phyloP scores from a whole-genome alignment of 2,888 invertebrate species.

The Acleris laterana region DNA sequence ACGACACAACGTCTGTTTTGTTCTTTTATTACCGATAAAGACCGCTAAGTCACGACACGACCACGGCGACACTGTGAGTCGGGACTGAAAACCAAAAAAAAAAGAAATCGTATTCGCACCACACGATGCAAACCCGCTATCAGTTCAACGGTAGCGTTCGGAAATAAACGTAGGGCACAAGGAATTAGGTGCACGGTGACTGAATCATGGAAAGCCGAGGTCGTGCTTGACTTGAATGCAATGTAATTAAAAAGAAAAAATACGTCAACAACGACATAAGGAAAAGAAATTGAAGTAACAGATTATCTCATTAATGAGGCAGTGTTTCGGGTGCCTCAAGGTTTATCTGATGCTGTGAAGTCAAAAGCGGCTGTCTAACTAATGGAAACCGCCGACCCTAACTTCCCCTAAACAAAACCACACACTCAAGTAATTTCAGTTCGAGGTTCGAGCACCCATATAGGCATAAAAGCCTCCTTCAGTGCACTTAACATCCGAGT shows the following conservation, averaged over 20 bases:
- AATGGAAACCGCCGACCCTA: slow-evolving; percentile 50
- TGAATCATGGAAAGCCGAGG: slow-evolving; percentile 58
- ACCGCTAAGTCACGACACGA: slow-evolving; percentile 63
- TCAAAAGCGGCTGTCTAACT: slow-evolving; percentile 45
- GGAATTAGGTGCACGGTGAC: slow-evolving; percentile 54
- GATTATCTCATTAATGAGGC: slow-evolving; percentile 58
- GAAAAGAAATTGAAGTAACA: slow-evolving; percentile 48
- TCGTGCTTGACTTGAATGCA: slow-evolving; percentile 51
- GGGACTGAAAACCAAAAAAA: slow-evolving; percentile 38
- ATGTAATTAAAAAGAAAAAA: slow-evolving; percentile 46
- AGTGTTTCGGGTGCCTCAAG: slow-evolving; percentile 53
- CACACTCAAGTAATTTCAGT: slow-evolving; percentile 47
- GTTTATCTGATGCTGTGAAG: slow-evolving; percentile 56
- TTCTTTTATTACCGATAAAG: slow-evolving; percentile 53
- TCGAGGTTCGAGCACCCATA: slow-evolving; percentile 44
- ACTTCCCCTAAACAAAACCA: slow-evolving; percentile 52
- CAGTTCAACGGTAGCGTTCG: slow-evolving; percentile 69
- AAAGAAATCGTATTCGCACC: slow-evolving; percentile 61
- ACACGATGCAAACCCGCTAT: slow-evolving; percentile 66
- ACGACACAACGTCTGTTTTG: slow-evolving; percentile 53
- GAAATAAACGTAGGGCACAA: slow-evolving; percentile 60
- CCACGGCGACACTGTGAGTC: slow-evolving; percentile 44
- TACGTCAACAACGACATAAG: slow-evolving; percentile 41
- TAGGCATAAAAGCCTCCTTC: slow-evolving; percentile 29
- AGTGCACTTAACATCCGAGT: slow-evolving; percentile 38